Percentiles rank a stretch among this genome's conserved stretches.
Evolutionary conservation across 2,113 vertebrate genomes (phyloP).

Genomic region (Mormyrus iriodes): DNA sequence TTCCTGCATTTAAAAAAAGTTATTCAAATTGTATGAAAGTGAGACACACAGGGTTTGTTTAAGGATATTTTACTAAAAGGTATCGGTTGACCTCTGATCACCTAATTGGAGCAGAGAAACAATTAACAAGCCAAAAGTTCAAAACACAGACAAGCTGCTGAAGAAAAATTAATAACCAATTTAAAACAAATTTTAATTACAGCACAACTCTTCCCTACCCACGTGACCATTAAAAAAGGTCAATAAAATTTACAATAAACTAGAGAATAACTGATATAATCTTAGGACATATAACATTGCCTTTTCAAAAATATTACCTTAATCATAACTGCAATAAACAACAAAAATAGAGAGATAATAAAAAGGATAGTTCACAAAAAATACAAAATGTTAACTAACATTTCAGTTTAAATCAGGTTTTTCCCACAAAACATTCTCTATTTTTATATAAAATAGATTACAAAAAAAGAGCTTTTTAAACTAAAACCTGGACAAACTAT

Average conservation of each 20-base stretch:
- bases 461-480: conserved; percentile 17
- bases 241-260: conserved; percentile 10
- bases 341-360: conserved; percentile 2
- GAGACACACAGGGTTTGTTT: conserved; percentile 5
- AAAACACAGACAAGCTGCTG: background rate
- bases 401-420: conserved; percentile 3
- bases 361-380: conserved; percentile 9
- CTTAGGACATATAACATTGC: conserved; percentile 11
- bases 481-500: conserved; percentile 23
- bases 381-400: conserved; percentile 14
- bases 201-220: conserved; percentile 5
- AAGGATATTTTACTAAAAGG: background rate
- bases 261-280: conserved; percentile 19
- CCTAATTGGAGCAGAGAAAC: background rate
- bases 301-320: conserved; percentile 22
- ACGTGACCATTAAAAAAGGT: conserved; percentile 9
- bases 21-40: background rate
- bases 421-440: conserved; percentile 16
- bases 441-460: conserved; percentile 21
- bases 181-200: conserved; percentile 1
- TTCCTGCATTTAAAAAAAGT: conserved; percentile 1
- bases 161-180: background rate
- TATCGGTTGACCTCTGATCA: background rate
- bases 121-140: background rate
- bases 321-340: conserved; percentile 17